Base-by-base conservation (phyloP, 2,797 vertebrate genomes). In the Halcyon smyrnensis region DNA sequence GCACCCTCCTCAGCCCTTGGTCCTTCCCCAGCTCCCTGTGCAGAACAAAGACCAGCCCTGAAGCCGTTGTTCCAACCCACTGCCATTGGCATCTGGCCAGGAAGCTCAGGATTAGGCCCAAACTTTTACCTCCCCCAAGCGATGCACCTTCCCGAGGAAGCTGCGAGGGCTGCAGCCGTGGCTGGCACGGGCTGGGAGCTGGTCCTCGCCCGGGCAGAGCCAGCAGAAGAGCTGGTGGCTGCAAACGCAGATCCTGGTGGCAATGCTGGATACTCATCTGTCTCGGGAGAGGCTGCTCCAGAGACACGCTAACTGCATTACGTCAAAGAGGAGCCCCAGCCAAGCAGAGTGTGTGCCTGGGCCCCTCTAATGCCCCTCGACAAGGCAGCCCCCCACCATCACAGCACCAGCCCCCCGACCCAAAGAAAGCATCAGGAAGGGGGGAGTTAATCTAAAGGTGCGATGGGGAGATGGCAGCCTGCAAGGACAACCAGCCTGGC, bases 291-390 rank as follows among this genome's bases (percentile, higher is more conserved):
- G 48, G 54, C 19, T 46, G 54, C 54, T 90, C 48, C 15, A 3
- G 48, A 28, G 51, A 43, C 46, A 25, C 2, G 0, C 18, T 51
- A 32, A 67, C 45, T 16, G 2, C 70, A 15, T 59, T 16, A 11
- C 13, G 19, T 12, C 8, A 15, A 54, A 68, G 53, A 63, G 54
- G 60, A 77, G 78, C 39, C 46, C 53, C 65, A 71, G 71, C 15
- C 39, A 25, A 28, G 71, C 3, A 0, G 45, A 45, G n/a, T 1
- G 4, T 0, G 1, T 0, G 6, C 27, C 76, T 8, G 12, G 23
- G 41, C 41, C 67, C 30, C 73, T 13, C 67, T 39, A 43, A 73
- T 41, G 12, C 51, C 59, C 9, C 32, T 30, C 2, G 13, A 34
- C 46, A 7, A 39, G 46, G 64, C 41, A 34, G 45, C 30, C 53